Conservation (phyloP, 2,888 invertebrate genomes). For the Drosophila suboccidentalis region DNA sequence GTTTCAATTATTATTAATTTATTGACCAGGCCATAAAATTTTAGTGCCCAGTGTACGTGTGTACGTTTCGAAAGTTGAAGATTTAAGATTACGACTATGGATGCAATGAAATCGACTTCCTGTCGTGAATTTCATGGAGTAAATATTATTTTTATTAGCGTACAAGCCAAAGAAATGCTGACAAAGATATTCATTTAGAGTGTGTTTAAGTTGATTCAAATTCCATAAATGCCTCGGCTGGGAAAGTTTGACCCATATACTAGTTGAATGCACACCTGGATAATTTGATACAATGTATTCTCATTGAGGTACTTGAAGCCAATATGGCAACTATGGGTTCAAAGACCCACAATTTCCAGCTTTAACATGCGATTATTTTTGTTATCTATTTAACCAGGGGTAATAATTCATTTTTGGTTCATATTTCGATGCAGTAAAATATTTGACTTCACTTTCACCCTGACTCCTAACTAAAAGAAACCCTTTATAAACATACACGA, state of each 20-base stretch:
- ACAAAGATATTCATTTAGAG: conserved; percentile 54
- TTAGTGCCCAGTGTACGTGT: conserved; percentile 42
- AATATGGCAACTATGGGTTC: conserved; percentile 7
- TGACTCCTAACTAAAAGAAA: conserved; percentile 49
- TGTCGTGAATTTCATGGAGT: conserved; percentile 43
- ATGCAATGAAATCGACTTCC: conserved; percentile 47
- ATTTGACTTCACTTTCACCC: conserved; percentile 52
- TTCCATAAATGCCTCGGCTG: conserved; percentile 10
- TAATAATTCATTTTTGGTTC: conserved; percentile 53
- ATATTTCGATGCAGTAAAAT: conserved; percentile 45
- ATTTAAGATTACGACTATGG: conserved; percentile 25
- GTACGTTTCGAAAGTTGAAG: conserved; percentile 44
- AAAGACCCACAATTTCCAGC: conserved; percentile 28
- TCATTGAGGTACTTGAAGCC: neutral
- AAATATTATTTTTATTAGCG: conserved; percentile 26
- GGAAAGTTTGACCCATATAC: conserved; percentile 41
- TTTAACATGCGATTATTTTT: conserved; percentile 26
- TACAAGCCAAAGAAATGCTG: conserved; percentile 10
- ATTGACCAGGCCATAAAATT: conserved; percentile 56
- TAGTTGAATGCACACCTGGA: conserved; percentile 37
- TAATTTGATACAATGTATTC: conserved; percentile 6
- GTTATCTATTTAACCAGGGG: conserved; percentile 35
- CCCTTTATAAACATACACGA: conserved; percentile 49
- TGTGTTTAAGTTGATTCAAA: conserved; percentile 3
- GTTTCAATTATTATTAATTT: conserved; percentile 65